Evolutionary conservation across 2,888 invertebrate genomes (phyloP).

Genomic region (Marronus borbonicus): DNA sequence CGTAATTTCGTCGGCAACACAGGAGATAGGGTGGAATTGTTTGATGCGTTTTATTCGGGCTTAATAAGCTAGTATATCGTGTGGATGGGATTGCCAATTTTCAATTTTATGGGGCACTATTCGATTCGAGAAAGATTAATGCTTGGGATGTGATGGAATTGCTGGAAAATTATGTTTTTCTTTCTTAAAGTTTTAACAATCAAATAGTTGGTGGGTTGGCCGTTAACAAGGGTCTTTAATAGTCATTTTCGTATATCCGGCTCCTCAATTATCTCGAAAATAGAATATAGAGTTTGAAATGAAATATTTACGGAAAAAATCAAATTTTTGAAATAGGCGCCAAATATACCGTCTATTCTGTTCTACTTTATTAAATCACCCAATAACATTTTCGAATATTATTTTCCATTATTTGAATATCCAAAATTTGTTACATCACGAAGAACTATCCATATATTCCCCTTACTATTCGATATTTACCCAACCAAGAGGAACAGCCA

Average conservation of each 20-base stretch:
- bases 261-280: no score
- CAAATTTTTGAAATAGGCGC: no score
- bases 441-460: not conserved
- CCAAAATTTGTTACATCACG: not conserved
- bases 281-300: no score
- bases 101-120: not conserved
- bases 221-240: no score
- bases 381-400: slow-evolving; percentile 2
- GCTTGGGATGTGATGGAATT: no score
- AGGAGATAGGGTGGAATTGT: not conserved
- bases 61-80: not conserved
- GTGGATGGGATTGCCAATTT: not conserved
- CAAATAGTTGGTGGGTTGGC: no score
- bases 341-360: no score
- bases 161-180: no score
- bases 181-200: not conserved
- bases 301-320: no score
- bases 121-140: no score
- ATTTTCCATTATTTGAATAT: slow-evolving; percentile 2
- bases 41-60: not conserved
- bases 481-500: not conserved
- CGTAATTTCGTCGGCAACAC: not conserved
- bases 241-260: no score
- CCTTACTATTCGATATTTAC: slow-evolving; percentile 14
- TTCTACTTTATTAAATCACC: not conserved